These are phyloP conservation scores for Zosterops hypoxanthus DNA, from an alignment of 2,113 vertebrate genomes.

Conservation along the genomic window DNA sequence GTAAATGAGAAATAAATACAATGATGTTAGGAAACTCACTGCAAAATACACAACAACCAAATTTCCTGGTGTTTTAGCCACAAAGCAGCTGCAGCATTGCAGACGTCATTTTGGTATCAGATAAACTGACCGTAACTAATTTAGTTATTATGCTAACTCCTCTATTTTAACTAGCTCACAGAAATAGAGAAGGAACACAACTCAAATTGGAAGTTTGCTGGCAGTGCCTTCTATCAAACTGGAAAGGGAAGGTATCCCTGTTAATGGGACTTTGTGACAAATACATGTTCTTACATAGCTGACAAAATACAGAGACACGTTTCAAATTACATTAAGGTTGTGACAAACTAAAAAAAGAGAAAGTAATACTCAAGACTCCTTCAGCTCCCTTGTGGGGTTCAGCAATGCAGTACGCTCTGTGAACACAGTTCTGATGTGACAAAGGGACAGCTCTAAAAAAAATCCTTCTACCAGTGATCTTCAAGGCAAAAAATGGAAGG, in stretches of 20 bases:
- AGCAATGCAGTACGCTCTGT: rapidly evolving
- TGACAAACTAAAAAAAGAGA: background rate
- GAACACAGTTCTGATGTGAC: background rate
- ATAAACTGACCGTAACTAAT: background rate
- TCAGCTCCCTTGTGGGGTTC: background rate
- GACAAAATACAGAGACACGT: background rate
- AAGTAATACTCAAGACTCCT: background rate
- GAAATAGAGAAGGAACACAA: background rate
- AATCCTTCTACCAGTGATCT: background rate
- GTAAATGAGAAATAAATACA: background rate
- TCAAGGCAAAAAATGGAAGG: background rate
- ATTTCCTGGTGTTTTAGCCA: background rate
- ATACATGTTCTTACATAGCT: background rate
- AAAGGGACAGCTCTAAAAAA: background rate
- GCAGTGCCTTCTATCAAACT: background rate
- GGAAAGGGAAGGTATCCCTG: background rate
- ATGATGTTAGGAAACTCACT: background rate
- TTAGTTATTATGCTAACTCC: background rate
- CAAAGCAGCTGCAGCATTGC: background rate
- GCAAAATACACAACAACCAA: background rate
- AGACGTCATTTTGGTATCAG: background rate
- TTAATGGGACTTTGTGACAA: background rate
- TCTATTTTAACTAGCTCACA: background rate
- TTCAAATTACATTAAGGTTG: background rate
- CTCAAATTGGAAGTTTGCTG: background rate